phyloP scores from a whole-genome alignment of 2,888 invertebrate genomes.

The Heliothis peltigera region DNA sequence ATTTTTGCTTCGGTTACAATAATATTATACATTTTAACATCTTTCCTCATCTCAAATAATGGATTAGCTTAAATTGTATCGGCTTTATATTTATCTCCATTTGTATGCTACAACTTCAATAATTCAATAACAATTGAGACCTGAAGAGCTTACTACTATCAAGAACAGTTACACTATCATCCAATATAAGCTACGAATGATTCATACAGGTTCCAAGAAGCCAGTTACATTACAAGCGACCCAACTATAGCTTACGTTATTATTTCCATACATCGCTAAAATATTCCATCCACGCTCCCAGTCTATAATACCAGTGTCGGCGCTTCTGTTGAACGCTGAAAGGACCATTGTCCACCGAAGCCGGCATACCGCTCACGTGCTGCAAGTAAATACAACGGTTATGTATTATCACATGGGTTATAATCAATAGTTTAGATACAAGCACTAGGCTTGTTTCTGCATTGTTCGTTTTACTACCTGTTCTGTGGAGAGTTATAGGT shows the following conservation, averaged over 20 bases:
- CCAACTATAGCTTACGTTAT: slow-evolving; percentile 18
- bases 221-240: slow-evolving; percentile 19
- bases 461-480: background rate
- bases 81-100: no score
- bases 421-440: slow-evolving; percentile 43
- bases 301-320: slow-evolving; percentile 65
- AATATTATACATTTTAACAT: no score
- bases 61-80: no score
- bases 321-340: slow-evolving; percentile 72
- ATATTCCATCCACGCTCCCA: slow-evolving; percentile 44
- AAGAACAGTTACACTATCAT: slow-evolving; percentile 5
- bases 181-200: slow-evolving; percentile 6
- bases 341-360: slow-evolving; percentile 71
- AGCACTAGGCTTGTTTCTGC: slow-evolving; percentile 12
- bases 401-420: slow-evolving; percentile 38
- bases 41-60: no score
- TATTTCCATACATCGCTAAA: slow-evolving; percentile 35
- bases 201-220: slow-evolving; percentile 21
- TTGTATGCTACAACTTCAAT: no score
- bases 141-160: background rate
- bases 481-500: no score
- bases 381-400: slow-evolving; percentile 43
- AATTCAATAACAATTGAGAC: no score
- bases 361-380: slow-evolving; percentile 54
- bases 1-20: no score